Conservation (phyloP, 2,888 invertebrate species). For the Hoplodrina ambigua region DNA sequence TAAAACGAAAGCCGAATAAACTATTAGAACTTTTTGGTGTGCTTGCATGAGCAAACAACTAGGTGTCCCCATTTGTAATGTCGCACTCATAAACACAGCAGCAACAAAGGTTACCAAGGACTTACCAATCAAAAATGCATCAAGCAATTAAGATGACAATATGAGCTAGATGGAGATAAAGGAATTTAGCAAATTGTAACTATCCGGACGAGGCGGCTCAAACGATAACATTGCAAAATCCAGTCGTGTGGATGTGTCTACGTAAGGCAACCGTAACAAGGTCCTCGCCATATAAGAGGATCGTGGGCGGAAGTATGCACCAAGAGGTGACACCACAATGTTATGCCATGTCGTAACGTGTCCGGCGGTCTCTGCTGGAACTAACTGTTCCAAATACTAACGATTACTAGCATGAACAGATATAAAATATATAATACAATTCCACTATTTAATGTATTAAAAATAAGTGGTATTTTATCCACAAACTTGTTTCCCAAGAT, state of each 20-base stretch:
- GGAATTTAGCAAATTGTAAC: slow-evolving; percentile 73
- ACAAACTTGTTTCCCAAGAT: slow-evolving; percentile 47
- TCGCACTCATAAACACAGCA: slow-evolving; percentile 51
- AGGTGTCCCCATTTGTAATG: slow-evolving; percentile 49
- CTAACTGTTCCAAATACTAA: slow-evolving; percentile 40
- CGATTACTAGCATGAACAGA: slow-evolving; percentile 2
- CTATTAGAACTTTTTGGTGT: slow-evolving; percentile 44
- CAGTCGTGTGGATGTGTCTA: slow-evolving; percentile 75
- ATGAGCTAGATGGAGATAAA: slow-evolving; percentile 70
- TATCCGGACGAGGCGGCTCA: slow-evolving; percentile 73
- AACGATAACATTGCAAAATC: slow-evolving; percentile 75
- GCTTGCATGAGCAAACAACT: slow-evolving; percentile 31
- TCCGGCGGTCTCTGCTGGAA: slow-evolving; percentile 62
- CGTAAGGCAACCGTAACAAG: slow-evolving; percentile 79
- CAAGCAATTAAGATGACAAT: slow-evolving; percentile 72
- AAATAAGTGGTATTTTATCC: slow-evolving; percentile 28
- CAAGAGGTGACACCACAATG: slow-evolving; percentile 66
- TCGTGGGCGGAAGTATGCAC: slow-evolving; percentile 85
- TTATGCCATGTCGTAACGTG: slow-evolving; percentile 68
- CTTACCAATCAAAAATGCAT: slow-evolving; percentile 79
- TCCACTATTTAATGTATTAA: slow-evolving; percentile 19
- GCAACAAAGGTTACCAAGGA: slow-evolving; percentile 70
- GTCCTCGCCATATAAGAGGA: slow-evolving; percentile 79
- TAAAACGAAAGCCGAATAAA: slow-evolving; percentile 46
- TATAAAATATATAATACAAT: background rate